A percentile compares a stretch with the other conserved stretches of the same genome.
Conservation (phyloP, 2,797 vertebrate genomes). For the Macrochelys suwanniensis region DNA sequence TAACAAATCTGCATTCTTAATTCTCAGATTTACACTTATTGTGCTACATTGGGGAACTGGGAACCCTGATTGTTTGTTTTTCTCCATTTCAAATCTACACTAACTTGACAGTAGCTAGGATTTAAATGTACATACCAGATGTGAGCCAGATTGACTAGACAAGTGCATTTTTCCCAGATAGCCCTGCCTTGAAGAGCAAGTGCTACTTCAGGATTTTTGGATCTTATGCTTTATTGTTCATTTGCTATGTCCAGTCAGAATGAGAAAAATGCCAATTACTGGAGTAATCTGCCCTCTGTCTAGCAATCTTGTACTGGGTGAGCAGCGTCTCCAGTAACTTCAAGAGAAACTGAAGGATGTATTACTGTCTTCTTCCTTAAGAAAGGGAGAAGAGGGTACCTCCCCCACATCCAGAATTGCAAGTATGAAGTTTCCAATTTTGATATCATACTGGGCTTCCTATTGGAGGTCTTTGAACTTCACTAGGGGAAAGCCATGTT, state of each 20-base stretch:
- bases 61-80: neutral
- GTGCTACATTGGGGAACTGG: neutral
- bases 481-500: rapidly evolving
- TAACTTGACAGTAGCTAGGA: neutral
- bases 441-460: neutral
- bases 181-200: rapidly evolving
- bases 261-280: neutral
- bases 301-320: neutral
- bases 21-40: neutral
- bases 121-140: rapidly evolving
- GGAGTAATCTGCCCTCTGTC: neutral
- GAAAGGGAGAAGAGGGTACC: neutral
- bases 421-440: neutral
- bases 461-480: neutral
- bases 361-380: neutral
- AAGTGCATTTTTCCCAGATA: neutral
- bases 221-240: neutral
- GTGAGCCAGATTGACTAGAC: neutral
- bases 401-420: neutral
- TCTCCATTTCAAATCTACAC: neutral
- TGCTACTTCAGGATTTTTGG: neutral
- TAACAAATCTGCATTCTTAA: neutral
- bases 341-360: neutral
- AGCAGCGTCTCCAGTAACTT: neutral
- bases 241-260: neutral